These are phyloP conservation scores for Cyprinus carpio DNA, from an alignment of 2,113 vertebrate genomes.

Conservation along the genomic window DNA sequence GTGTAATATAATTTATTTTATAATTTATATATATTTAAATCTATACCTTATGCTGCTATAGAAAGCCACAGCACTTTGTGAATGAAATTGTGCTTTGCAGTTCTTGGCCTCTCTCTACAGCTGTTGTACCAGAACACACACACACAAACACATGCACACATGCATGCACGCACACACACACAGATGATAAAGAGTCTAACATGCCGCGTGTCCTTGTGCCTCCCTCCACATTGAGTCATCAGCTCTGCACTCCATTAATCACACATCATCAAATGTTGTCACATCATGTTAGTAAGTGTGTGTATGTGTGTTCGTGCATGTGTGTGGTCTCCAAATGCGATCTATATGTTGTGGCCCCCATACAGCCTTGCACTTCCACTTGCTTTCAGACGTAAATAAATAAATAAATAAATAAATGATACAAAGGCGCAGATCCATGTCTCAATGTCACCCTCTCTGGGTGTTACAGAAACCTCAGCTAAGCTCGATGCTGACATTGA, in stretches of 20 bases:
- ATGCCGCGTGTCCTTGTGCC: conserved; percentile 42
- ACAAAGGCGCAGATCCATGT: conserved; percentile 20
- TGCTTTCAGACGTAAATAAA: conserved; percentile 13
- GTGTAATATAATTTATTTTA: no score
- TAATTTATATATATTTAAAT: no score
- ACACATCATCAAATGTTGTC: conserved; percentile 53
- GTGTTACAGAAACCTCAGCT: conserved; percentile 34
- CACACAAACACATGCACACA: conserved; percentile 12
- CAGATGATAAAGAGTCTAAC: conserved; percentile 46
- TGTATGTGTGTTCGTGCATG: conserved; percentile 17
- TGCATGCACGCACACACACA: conserved; percentile 20
- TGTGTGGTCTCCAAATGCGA: conserved; percentile 4
- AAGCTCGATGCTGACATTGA: conserved; percentile 34
- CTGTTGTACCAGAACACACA: conserved; percentile 22
- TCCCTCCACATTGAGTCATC: conserved; percentile 55
- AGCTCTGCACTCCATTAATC: conserved; percentile 57
- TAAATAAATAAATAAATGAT: conserved; percentile 25
- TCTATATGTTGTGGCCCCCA: conserved; percentile 17
- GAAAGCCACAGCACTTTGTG: not conserved
- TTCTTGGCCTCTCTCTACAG: conserved; percentile 11
- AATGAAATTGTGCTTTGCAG: not conserved
- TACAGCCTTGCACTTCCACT: conserved; percentile 3
- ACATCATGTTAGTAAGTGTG: conserved; percentile 48
- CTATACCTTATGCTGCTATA: not conserved
- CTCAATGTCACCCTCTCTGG: conserved; percentile 41